Percentiles rank a stretch among this genome's conserved stretches.
These are phyloP conservation scores for Menidia menidia DNA, from an alignment of 2,797 vertebrate genomes.

Conservation along the genomic window DNA sequence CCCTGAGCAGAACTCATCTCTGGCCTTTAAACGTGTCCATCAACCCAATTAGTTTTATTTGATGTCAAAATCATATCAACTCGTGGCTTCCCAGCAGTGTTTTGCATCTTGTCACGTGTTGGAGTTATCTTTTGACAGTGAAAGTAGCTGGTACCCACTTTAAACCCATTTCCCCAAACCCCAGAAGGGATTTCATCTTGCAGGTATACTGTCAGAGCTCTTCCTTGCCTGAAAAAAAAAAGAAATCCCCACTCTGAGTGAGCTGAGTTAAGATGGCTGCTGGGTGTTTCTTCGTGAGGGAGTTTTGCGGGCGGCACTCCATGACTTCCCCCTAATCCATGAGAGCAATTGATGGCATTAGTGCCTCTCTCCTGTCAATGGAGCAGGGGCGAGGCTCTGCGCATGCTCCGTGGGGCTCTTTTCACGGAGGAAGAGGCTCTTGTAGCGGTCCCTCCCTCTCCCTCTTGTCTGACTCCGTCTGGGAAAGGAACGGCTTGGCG, in stretches of 20 bases:
- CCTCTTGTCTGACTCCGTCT: slow-evolving; percentile 79
- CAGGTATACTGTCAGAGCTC: too few relatives aligned
- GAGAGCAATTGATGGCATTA: slow-evolving; percentile 73
- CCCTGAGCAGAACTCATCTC: too few relatives aligned
- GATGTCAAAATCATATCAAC: neutral
- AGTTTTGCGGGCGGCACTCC: slow-evolving; percentile 27
- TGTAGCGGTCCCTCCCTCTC: slow-evolving; percentile 70
- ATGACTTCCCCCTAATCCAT: slow-evolving; percentile 58
- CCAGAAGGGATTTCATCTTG: neutral
- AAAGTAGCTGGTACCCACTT: neutral
- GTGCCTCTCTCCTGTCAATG: slow-evolving; percentile 69
- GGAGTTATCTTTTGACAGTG: neutral
- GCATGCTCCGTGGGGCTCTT: slow-evolving; percentile 84
- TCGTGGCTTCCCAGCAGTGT: neutral
- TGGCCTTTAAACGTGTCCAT: neutral
- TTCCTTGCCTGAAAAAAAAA: too few relatives aligned
- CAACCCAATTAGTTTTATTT: neutral
- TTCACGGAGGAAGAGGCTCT: slow-evolving; percentile 62
- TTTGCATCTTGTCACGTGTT: neutral
- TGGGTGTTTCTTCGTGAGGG: slow-evolving; percentile 41
- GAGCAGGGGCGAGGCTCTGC: slow-evolving; percentile 89
- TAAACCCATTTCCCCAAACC: neutral
- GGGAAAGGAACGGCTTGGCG: slow-evolving; percentile 81
- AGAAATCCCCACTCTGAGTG: neutral
- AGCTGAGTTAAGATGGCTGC: slow-evolving; percentile 65